Evolutionary conservation across 2,797 vertebrate species (phyloP).

Genomic region (Nasua narica): DNA sequence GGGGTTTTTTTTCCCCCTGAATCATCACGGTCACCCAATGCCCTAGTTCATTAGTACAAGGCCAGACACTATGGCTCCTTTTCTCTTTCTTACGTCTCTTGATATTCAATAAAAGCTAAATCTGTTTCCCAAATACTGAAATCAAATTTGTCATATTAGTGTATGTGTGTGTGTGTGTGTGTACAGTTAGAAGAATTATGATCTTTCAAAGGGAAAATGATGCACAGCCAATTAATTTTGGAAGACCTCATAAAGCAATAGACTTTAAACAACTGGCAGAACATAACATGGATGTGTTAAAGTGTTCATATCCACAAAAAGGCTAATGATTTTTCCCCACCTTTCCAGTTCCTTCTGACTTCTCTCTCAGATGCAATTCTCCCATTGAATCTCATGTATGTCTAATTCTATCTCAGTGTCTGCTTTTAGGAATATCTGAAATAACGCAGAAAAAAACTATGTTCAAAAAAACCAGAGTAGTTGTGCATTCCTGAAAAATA

Average conservation of each 20-base stretch:
- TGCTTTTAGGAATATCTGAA: background rate
- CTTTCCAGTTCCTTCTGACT: background rate
- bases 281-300: background rate
- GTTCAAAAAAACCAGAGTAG: background rate
- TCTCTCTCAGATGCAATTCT: background rate
- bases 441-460: background rate
- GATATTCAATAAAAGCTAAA: background rate
- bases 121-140: background rate
- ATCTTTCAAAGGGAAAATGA: background rate
- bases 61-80: background rate
- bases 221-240: background rate
- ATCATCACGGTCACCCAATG: background rate
- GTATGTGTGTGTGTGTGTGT: background rate
- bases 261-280: background rate
- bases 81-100: background rate
- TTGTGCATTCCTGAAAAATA: background rate
- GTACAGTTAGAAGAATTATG: background rate
- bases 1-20: background rate
- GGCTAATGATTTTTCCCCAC: background rate
- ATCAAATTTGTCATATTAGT: background rate
- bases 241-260: background rate
- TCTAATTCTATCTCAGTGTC: background rate
- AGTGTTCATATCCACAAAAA: background rate
- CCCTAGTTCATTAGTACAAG: background rate
- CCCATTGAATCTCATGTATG: background rate